phyloP scores from a whole-genome alignment of 2,797 vertebrate species.

The Smutsia temminckii region DNA sequence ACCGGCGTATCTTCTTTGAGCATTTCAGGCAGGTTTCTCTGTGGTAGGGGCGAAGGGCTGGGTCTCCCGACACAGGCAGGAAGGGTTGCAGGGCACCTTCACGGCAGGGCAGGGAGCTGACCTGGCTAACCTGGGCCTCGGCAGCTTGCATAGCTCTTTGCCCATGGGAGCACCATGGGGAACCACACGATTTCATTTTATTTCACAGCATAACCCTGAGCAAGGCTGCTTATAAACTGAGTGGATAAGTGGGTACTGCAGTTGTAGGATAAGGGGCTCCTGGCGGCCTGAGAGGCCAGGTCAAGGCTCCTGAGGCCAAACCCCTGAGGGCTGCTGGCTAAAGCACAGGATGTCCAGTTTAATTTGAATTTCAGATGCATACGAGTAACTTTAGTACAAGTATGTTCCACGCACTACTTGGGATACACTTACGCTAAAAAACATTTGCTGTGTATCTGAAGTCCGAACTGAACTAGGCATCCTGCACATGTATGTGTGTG shows the following conservation, averaged over 20 bases:
- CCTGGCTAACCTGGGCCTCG: too few relatives aligned
- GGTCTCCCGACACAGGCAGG: too few relatives aligned
- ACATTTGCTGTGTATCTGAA: background rate
- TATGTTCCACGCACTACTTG: background rate
- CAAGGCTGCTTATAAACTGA: background rate
- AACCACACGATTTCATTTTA: too few relatives aligned
- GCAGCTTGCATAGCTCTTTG: too few relatives aligned
- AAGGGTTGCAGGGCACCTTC: too few relatives aligned
- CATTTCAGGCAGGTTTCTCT: too few relatives aligned
- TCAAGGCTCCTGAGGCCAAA: too few relatives aligned
- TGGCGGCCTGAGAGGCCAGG: background rate
- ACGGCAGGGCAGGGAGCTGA: too few relatives aligned
- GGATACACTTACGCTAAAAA: background rate
- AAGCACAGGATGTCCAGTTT: background rate
- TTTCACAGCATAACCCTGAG: background rate
- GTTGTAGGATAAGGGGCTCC: background rate
- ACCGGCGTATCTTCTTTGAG: too few relatives aligned
- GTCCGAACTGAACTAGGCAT: background rate
- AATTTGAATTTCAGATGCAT: background rate
- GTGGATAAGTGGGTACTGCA: accelerated
- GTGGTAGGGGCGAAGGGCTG: too few relatives aligned
- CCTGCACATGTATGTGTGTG: accelerated
- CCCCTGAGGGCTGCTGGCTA: too few relatives aligned
- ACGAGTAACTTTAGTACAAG: background rate
- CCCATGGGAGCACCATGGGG: too few relatives aligned